Evolutionary conservation across 2,888 invertebrate genomes (phyloP).

Genomic region (Cephus pygmeus): DNA sequence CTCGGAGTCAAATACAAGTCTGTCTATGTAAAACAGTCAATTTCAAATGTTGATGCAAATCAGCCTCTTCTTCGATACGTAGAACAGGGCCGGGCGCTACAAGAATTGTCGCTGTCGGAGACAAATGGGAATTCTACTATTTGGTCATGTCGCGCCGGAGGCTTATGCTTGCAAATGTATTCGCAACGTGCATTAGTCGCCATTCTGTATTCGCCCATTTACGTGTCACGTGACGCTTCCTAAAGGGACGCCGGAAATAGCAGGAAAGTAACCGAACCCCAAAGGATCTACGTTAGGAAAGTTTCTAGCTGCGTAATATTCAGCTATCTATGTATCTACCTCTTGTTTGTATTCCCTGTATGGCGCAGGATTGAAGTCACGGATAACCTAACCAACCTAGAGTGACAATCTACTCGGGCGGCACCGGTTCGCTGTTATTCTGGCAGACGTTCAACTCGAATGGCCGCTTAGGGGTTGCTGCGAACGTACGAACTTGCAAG

Average conservation of each 20-base stretch:
- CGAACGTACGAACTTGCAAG: slow-evolving; percentile 21
- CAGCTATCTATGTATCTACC: slow-evolving; percentile 8
- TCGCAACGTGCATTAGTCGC: slow-evolving; percentile 22
- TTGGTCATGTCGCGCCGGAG: slow-evolving; percentile 41
- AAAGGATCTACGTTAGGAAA: not conserved
- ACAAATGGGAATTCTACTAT: slow-evolving; percentile 38
- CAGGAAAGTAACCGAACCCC: not conserved
- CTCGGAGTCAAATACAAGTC: not conserved
- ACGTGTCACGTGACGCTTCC: not conserved
- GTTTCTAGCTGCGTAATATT: not conserved
- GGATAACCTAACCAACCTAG: slow-evolving; percentile 21
- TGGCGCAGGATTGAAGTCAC: slow-evolving; percentile 15
- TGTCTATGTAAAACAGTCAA: not conserved
- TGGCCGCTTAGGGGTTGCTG: slow-evolving; percentile 35
- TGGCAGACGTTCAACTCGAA: slow-evolving; percentile 53
- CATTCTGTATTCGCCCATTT: not conserved
- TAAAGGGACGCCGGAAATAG: not conserved
- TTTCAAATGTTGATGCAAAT: not conserved
- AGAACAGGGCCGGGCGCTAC: no score
- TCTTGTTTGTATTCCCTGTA: slow-evolving; percentile 42
- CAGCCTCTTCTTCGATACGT: not conserved
- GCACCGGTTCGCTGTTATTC: slow-evolving; percentile 34
- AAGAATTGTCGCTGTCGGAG: slow-evolving; percentile 6
- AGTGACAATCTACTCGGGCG: slow-evolving; percentile 26
- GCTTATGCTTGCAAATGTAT: slow-evolving; percentile 59